phyloP scores from a whole-genome alignment of 1,140 invertebrate species.

The Lucilia cuprina region DNA sequence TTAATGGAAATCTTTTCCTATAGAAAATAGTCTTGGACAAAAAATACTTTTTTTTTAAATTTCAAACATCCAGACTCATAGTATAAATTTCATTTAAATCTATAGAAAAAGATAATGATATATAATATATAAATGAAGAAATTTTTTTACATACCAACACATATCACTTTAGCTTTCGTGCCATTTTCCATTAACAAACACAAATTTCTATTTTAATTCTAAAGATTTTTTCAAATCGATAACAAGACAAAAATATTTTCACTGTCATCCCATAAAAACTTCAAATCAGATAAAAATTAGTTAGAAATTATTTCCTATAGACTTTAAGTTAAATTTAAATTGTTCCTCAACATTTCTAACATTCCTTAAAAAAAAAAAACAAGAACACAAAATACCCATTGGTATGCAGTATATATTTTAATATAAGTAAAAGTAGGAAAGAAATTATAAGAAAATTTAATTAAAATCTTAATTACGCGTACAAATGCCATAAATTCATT shows the following conservation, averaged over 20 bases:
- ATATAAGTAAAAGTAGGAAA: background rate
- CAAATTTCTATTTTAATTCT: background rate
- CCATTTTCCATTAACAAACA: too few species aligned
- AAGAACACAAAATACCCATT: background rate
- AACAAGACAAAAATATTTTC: background rate
- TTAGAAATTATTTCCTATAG: background rate
- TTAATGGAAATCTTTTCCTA: too few species aligned
- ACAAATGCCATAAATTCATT: conserved; percentile 62
- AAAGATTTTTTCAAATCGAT: background rate
- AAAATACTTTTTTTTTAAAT: too few species aligned
- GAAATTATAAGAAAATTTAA: conserved; percentile 55
- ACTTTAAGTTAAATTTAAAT: background rate
- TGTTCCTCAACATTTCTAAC: background rate
- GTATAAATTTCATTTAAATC: too few species aligned
- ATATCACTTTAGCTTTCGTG: too few species aligned
- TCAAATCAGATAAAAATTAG: background rate
- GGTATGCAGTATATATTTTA: background rate
- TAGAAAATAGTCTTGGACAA: too few species aligned
- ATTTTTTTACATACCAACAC: too few species aligned
- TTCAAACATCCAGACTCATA: too few species aligned
- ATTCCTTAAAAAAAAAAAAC: background rate
- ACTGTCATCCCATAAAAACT: background rate
- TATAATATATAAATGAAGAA: too few species aligned
- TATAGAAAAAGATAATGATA: too few species aligned
- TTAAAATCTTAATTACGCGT: conserved; percentile 62